Base-by-base conservation (phyloP, 2,888 invertebrate species). In the Rhabditoides inermis region DNA sequence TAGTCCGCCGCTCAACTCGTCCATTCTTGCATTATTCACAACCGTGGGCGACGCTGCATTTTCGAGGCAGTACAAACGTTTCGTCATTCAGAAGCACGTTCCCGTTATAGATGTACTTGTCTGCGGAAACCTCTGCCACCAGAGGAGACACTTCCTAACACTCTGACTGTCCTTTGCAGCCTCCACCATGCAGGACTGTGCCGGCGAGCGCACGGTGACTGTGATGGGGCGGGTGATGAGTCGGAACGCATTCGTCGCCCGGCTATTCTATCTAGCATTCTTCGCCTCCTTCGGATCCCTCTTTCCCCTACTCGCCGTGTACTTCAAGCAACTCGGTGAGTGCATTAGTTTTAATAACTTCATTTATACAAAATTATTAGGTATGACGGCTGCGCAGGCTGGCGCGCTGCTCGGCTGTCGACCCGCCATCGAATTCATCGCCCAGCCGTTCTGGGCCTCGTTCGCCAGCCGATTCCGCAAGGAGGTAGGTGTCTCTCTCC, bases 251-350 rank as follows among this genome's bases (percentile, higher is more conserved):
- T 83, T 95, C 65, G 86, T 91, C 50, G 90, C 91, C 68, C 95
- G 98, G 80, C 86, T 89, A 23, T 98, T 98, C 80, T 98, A 98
- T 79, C 94, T 99, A 81, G 94, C 94, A 83, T 98, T 95, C 82
- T 98, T 94, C 80, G 90, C 94, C 39, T 94, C 95, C 1, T 98
- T 98, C 78, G 98, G 98, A 5, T 91, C 91, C 1, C 83, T 98
- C 18, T 98, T 95, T 77, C 98, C 98, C 0, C 81, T 99, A 58
- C 88, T 98, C 86, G 95, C 92, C 35, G 90, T 98, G 42, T 99
- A 95, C 81, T 98, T 98, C 83, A 99, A 98, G 81, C 61, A 61
- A 53, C 36, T 65, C n/a, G 65, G n/a, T n/a, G 3, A 22, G 22
- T 5, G 25, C 41, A n/a, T 6, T 3, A 41, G 5, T 5, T 10